phyloP scores from a whole-genome alignment of 2,797 vertebrate genomes.

The Mareca penelope region DNA sequence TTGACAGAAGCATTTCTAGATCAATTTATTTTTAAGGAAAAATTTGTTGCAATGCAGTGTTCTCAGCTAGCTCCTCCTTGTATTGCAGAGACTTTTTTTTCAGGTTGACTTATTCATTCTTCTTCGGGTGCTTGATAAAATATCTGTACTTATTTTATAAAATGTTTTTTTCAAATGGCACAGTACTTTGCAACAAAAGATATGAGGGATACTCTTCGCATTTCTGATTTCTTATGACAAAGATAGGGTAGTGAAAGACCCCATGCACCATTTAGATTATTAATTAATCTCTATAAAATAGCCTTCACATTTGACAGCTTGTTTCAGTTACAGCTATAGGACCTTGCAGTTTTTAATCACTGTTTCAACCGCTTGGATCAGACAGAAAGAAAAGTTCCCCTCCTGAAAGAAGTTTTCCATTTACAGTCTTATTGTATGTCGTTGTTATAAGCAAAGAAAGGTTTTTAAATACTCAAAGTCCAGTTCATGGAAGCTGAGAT shows the following conservation, averaged over 20 bases:
- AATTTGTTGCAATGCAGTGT: not conserved
- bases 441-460: not conserved
- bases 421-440: not conserved
- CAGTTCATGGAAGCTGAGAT: not conserved
- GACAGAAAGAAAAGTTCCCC: not conserved
- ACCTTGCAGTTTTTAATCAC: not conserved
- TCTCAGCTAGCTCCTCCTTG: not conserved
- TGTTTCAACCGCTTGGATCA: not conserved
- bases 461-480: not conserved
- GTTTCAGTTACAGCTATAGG: not conserved
- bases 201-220: not conserved
- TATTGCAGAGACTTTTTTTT: not conserved
- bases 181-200: not conserved
- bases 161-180: not conserved
- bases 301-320: not conserved
- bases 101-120: not conserved
- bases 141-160: not conserved
- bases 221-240: not conserved
- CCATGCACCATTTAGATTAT: not conserved
- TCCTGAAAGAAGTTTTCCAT: not conserved
- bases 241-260: not conserved
- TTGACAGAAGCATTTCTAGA: not conserved
- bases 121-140: not conserved
- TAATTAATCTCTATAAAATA: slow-evolving; percentile 1
- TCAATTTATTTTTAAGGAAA: not conserved